A percentile compares a stretch with the other conserved stretches of the same genome.
These are phyloP conservation scores for Drosophila sp. DNA, from an alignment of 1,140 invertebrate genomes.

Conservation along the genomic window DNA sequence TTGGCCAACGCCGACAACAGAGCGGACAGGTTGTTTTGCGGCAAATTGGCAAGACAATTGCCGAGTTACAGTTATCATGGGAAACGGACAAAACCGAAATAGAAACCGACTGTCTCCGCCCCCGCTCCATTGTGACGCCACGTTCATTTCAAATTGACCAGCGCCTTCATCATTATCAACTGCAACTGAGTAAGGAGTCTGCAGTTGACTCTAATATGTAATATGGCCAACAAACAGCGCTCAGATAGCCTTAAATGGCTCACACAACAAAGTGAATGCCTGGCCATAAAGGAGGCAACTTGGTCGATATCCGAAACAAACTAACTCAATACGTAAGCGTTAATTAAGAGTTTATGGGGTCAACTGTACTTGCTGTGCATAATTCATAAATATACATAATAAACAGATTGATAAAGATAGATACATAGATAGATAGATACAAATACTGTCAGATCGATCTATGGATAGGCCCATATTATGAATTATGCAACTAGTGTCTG, in stretches of 20 bases:
- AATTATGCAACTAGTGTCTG: slow-evolving; percentile 69
- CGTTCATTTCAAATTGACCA: slow-evolving; percentile 51
- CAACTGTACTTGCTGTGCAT: slow-evolving; percentile 67
- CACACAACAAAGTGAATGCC: slow-evolving; percentile 61
- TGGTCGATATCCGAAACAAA: slow-evolving; percentile 27
- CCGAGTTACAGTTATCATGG: slow-evolving; percentile 74
- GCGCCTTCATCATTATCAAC: slow-evolving; percentile 74
- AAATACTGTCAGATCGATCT: slow-evolving; percentile 31
- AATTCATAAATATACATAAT: slow-evolving; percentile 63
- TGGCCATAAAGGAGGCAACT: slow-evolving; percentile 54
- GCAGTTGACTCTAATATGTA: slow-evolving; percentile 32
- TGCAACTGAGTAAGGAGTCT: slow-evolving; percentile 45
- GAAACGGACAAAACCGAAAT: slow-evolving; percentile 48
- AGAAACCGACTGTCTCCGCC: slow-evolving; percentile 33
- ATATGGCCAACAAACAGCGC: slow-evolving; percentile 46
- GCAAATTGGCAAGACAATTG: slow-evolving; percentile 78
- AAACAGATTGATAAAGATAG: slow-evolving; percentile 4
- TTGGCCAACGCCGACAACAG: slow-evolving; percentile 50
- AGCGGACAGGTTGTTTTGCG: slow-evolving; percentile 70
- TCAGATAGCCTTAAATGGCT: slow-evolving; percentile 73
- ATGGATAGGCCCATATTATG: slow-evolving; percentile 8
- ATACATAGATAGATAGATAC: background rate
- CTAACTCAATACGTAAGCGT: slow-evolving; percentile 24
- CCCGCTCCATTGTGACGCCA: slow-evolving; percentile 17
- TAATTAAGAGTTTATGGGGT: slow-evolving; percentile 79